Base-by-base conservation (phyloP, 2,113 vertebrate species). In the Cricetomys ansorgei region DNA sequence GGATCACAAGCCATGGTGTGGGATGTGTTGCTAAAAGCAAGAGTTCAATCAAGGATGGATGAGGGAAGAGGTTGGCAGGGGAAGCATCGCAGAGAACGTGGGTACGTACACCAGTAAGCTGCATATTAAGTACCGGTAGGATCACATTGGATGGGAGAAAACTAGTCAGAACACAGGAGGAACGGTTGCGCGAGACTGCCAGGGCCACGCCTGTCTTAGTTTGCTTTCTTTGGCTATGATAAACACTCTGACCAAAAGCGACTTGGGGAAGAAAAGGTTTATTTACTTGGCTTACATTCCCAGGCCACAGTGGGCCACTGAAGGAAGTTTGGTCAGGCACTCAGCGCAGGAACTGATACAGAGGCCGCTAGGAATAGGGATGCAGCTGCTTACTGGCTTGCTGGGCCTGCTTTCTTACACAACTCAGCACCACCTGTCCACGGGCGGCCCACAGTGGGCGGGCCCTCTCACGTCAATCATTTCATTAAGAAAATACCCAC, bases 1-100 rank as follows among this genome's bases (percentile, higher is more conserved):
- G 27, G 19, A 93, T 50, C 75, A 65, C 25, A 43, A 40, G 59
- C 37, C 92, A 85, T 37, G 4, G n/a, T 53, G 29, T 70, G 9
- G 25, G 80, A 89, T 40, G 79, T 73, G 62, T 64, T 93, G 65
- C 90, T 95, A 92, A 96, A 91, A 94, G 72, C 43, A 95, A 11
- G 12, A 94, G 81, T 92, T 91, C 59, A 64, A n/a, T 6, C 80
- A 94, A 96, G 77, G 40, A n/a, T 89, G 87, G 25, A 59, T 2
- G 40, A 76, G 23, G 72, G 23, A 86, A 37, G 23, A 50, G 48
- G 59, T 65, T 67, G 55, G 77, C 62, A 87, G 29, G 48, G 16
- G 89, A 57, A 27, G 48, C 13, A 70, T 72, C 85, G 17, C 62
- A 59, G 67, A 81, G 29, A 4, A n/a, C 34, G 4, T 3, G 17